Percentiles rank a stretch among this genome's conserved stretches.
Conservation (phyloP, 1,140 invertebrate genomes). For the roundworm (Caenorhabditis elegans) region DNA sequence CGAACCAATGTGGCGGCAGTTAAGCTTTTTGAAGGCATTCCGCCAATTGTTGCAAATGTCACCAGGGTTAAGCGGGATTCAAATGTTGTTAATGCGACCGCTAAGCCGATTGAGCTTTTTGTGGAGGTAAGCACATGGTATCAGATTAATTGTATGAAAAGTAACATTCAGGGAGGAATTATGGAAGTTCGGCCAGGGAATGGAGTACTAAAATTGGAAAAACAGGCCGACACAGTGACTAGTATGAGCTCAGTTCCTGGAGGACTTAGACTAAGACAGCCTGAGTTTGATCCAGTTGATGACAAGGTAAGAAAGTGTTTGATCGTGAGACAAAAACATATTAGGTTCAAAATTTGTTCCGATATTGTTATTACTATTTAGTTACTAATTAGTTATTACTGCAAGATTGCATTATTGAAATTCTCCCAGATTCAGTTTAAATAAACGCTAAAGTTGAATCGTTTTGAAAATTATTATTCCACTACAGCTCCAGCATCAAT, state of each 20-base stretch:
- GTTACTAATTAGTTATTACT: too few species aligned
- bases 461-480: too few species aligned
- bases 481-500: too few species aligned
- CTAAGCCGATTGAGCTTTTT: conserved; percentile 15
- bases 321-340: too few species aligned
- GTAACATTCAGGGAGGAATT: not conserved
- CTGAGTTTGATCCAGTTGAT: not conserved
- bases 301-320: not conserved
- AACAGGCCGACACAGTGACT: not conserved
- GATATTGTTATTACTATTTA: too few species aligned
- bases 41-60: conserved; percentile 36
- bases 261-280: not conserved
- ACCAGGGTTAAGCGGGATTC: not conserved
- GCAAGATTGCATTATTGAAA: too few species aligned
- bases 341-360: too few species aligned
- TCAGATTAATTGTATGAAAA: not conserved
- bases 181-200: not conserved
- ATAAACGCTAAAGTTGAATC: too few species aligned
- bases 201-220: not conserved
- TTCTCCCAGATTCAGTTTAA: too few species aligned
- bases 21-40: not conserved
- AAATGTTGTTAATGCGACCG: not conserved
- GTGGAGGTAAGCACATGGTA: not conserved
- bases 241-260: not conserved
- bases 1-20: conserved; percentile 1